Evolutionary conservation across 1,140 invertebrate species (phyloP).

Genomic region (Drosophila equinoxialis): DNA sequence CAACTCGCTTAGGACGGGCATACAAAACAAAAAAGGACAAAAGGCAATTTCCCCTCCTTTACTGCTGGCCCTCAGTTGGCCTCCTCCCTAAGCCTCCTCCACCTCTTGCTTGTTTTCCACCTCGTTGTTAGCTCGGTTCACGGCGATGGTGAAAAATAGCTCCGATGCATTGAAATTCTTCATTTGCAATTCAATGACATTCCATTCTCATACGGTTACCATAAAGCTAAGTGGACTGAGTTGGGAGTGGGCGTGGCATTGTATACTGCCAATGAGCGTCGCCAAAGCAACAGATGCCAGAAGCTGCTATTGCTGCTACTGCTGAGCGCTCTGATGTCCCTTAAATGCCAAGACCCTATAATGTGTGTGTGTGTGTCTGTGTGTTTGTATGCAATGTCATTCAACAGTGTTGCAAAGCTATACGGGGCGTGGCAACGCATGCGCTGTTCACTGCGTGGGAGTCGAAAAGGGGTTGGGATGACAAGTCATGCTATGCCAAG

Average conservation of each 20-base stretch:
- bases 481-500: constrained; percentile 53
- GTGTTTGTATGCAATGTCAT: constrained; percentile 8
- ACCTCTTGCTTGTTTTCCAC: not conserved
- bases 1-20: not conserved
- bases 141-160: constrained; percentile 38
- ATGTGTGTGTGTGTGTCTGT: not conserved
- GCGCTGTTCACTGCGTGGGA: constrained; percentile 51
- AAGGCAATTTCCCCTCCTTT: not conserved
- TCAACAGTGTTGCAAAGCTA: constrained; percentile 27
- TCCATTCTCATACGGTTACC: constrained; percentile 42
- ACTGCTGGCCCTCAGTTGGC: not conserved
- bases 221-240: not conserved
- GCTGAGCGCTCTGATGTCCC: not conserved
- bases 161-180: constrained; percentile 78
- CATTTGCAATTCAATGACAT: constrained; percentile 79
- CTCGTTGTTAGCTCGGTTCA: not conserved
- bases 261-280: constrained; percentile 56
- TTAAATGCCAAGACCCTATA: constrained; percentile 6
- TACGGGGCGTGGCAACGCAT: constrained; percentile 73
- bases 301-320: constrained; percentile 25
- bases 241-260: constrained; percentile 54
- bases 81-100: not conserved
- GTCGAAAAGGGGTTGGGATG: constrained; percentile 47
- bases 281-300: constrained; percentile 58
- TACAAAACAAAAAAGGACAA: constrained; percentile 27